Evolutionary conservation across 1,140 invertebrate genomes (phyloP), one percentile per base, ranked within the genome.

Genomic region (Orchestia grillus): DNA sequence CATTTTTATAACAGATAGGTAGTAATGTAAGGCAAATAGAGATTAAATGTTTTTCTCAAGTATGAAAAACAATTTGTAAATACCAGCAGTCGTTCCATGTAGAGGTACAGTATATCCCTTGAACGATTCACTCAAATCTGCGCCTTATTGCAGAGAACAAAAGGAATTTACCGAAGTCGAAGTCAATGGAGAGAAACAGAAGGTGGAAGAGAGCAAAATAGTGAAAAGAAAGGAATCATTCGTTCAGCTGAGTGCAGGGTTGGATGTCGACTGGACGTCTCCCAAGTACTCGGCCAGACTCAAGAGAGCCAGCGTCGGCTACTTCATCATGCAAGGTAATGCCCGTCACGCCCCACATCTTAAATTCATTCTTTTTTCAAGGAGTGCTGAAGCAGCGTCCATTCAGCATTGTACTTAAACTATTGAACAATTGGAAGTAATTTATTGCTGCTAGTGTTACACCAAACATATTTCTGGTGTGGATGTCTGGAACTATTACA

Each of bases 211-310:
- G 62, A 96, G 96, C 40, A 97, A 97, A 87, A 97, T 96, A 47
- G 96, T 97, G 45, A 97, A 97, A 47, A 95, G 97, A 97, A 97
- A 95, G 44, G 96, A 97, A 47, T 92, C 96, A 1, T 99, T 98
- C 97, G 98, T 98, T 44, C 98, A 98, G 0, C 98, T 99, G 94
- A 98, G 98, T 96, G 98, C 98, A 96, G 98, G 98, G 62, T 97
- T 99, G 4, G 98, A 98, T 88, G 98, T 98, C 44, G 98, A 98
- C 96, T 98, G 98, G 97, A 97, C 96, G n/a, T 95, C 97, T 44
- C 97, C 97, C 62, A 97, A 97, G 36, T 97, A 97, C 96, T 96
- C 97, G 16, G 97, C 97, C 96, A 97, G 97, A 92, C 95, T 98
- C 16, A 98, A 97, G 96, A 97, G 97, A 96, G 97, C 97, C 28